A percentile compares a stretch with the other conserved stretches of the same genome.
Evolutionary conservation across 2,797 vertebrate species (phyloP).

Genomic region (Paguma larvata): DNA sequence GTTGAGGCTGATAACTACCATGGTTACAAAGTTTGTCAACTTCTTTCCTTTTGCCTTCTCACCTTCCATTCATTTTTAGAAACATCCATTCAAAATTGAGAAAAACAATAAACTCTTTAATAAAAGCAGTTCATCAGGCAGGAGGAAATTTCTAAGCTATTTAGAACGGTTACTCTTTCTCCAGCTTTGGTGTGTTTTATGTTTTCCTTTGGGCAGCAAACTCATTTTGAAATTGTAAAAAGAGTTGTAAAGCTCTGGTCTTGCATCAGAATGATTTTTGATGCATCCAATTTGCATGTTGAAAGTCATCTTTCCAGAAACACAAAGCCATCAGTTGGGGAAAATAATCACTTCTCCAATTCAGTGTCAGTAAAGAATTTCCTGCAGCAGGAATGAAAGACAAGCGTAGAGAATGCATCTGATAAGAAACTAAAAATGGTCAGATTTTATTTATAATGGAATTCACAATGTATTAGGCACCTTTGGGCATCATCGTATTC

Average conservation of each 20-base stretch:
- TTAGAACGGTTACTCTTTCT: conserved; percentile 54
- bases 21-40: not conserved
- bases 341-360: conserved; percentile 77
- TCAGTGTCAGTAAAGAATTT: conserved; percentile 72
- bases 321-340: conserved; percentile 75
- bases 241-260: conserved; percentile 64
- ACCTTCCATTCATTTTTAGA: conserved; percentile 48
- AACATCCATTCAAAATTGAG: conserved; percentile 44
- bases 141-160: conserved; percentile 64
- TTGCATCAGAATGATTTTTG: conserved; percentile 79
- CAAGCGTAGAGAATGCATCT: conserved; percentile 62
- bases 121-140: conserved; percentile 63
- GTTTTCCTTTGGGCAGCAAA: conserved; percentile 78
- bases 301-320: conserved; percentile 79
- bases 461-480: conserved; percentile 41
- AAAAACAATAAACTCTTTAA: conserved; percentile 68
- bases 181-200: conserved; percentile 64
- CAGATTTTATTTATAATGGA: conserved; percentile 76
- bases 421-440: conserved; percentile 76
- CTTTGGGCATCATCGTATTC: conserved; percentile 31
- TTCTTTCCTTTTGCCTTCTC: conserved; percentile 47
- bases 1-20: not conserved
- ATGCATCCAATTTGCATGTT: conserved; percentile 76
- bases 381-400: conserved; percentile 64
- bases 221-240: conserved; percentile 73